These are phyloP conservation scores for Diuraphis noxia DNA, from an alignment of 1,140 invertebrate species.

Conservation along the genomic window DNA sequence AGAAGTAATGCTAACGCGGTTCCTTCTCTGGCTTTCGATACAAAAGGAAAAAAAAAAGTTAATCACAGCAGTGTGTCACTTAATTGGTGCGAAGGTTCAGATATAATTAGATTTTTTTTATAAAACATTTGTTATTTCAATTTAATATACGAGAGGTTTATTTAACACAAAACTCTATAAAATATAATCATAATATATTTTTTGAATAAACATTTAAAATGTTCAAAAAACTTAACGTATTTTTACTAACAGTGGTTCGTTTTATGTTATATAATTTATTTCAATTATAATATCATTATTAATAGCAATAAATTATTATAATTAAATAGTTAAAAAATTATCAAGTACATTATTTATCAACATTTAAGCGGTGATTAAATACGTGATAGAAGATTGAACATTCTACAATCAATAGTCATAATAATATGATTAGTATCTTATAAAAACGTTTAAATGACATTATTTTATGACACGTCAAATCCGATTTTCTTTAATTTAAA, in stretches of 20 bases:
- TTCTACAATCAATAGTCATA: neutral
- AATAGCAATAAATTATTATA: neutral
- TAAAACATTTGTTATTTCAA: no score
- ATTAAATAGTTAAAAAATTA: neutral
- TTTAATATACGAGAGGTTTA: no score
- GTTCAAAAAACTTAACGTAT: neutral
- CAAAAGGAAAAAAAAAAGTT: no score
- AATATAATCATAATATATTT: no score
- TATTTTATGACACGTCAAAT: neutral
- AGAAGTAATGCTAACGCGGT: no score
- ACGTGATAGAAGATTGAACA: neutral
- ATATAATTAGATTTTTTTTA: neutral
- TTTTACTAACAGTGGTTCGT: neutral
- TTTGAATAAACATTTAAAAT: no score
- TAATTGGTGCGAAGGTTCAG: neutral
- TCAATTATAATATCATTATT: neutral
- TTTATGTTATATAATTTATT: neutral
- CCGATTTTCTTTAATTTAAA: neutral
- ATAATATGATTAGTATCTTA: no score
- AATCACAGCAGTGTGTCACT: neutral
- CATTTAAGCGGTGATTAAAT: neutral
- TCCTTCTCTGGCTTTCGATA: no score
- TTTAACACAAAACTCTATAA: no score
- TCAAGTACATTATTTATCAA: neutral
- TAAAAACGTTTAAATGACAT: neutral